Base-by-base conservation (phyloP, 2,888 invertebrate species). In the Drosophila diplacantha region DNA sequence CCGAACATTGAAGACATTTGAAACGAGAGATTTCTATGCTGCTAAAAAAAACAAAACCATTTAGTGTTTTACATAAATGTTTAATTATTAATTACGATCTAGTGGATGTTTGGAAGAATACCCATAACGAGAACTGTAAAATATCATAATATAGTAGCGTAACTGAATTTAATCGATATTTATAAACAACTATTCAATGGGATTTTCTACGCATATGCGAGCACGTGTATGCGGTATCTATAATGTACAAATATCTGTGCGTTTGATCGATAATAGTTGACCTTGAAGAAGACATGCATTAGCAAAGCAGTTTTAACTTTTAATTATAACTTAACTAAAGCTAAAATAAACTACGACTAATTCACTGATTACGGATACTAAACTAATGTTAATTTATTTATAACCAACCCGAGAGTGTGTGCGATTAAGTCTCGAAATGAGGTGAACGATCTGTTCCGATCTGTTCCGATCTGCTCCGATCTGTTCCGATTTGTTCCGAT, bases 321-420 rank as follows among this genome's bases (percentile, higher is more conserved):
- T 26, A 43, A 43, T 26, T 26, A 26, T 26, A 3, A 26, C 43
- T 44, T 66, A 64, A 66, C 61, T 62, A 49, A 64, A 64, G 55
- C 61, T 62, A 49, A 53, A 62, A 35, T 66, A 63, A 65, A 32
- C 41, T 65, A 54, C 44, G 32, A 74, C 61, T 50, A 66, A 59
- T 63, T 62, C 62, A 62, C 64, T 55, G 59, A 67, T 55, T 58
- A 71, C 63, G 43, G 34, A 55, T 52, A 35, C 60, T 64, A 63
- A 60, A 61, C 44, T 66, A 69, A 69, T 81, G 75, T 83, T 83
- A 75, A 78, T 75, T 77, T 83, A 83, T 78, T 81, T 79, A 69
- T 77, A 71, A 63, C 60, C 38, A 56, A 55, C 35, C 43, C 59
- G 50, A 39, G 54, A 57, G 46, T 52, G 57, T 64, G 51, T 75